Evolutionary conservation across 2,888 invertebrate species (phyloP).

Genomic region (Amphipoea lucens): DNA sequence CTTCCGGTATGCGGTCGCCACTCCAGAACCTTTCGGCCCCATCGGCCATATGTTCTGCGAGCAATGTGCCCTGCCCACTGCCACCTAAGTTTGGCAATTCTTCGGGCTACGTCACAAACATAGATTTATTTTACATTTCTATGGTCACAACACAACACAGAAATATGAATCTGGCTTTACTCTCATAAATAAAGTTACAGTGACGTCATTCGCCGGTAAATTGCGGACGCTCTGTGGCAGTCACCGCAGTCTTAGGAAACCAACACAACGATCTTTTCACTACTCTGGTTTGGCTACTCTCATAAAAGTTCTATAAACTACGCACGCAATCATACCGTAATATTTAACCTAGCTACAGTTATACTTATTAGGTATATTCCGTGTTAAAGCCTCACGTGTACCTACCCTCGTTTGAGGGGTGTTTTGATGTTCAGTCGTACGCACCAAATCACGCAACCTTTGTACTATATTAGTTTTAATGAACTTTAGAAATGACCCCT

Average conservation of each 20-base stretch:
- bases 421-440: constrained; percentile 44
- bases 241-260: neutral
- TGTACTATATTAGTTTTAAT: constrained; percentile 48
- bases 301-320: neutral
- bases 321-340: neutral
- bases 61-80: no score
- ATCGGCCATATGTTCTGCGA: no score
- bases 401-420: constrained; percentile 5
- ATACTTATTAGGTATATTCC: constrained; percentile 9
- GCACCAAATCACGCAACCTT: constrained; percentile 48
- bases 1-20: no score
- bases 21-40: no score
- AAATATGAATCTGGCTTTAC: no score
- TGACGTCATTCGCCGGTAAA: neutral
- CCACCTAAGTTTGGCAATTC: no score
- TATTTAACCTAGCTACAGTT: neutral
- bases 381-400: constrained; percentile 16
- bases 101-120: no score
- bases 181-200: neutral
- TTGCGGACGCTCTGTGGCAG: neutral
- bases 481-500: constrained; percentile 22
- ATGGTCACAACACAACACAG: no score
- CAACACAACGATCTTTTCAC: neutral
- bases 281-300: neutral
- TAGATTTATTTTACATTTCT: no score